Conservation (phyloP, 1,140 invertebrate genomes). For the Sitobion miscanthi region DNA sequence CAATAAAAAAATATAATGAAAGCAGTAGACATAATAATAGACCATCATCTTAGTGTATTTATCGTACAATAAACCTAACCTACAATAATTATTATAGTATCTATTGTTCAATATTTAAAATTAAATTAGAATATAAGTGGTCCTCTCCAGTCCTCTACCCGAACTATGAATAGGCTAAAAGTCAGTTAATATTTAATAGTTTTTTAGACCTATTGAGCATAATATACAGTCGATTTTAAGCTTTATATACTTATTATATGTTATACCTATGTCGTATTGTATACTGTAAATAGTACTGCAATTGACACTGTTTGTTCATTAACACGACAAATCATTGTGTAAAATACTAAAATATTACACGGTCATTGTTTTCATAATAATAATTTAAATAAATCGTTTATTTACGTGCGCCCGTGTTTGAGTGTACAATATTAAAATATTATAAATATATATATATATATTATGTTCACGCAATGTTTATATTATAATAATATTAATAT, state of each 20-base stretch:
- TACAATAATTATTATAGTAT: too few species aligned
- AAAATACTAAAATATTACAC: neutral
- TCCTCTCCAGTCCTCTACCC: too few species aligned
- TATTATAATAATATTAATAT: neutral
- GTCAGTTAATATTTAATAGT: neutral
- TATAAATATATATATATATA: too few species aligned
- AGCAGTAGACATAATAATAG: too few species aligned
- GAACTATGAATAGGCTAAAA: too few species aligned
- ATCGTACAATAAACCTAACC: too few species aligned
- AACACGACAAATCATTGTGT: neutral
- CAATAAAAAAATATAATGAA: too few species aligned
- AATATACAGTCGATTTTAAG: neutral
- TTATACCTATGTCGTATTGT: neutral
- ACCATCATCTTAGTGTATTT: too few species aligned
- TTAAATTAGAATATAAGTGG: too few species aligned
- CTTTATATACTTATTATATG: neutral
- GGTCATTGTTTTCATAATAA: neutral
- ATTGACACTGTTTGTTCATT: neutral
- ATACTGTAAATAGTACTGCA: neutral
- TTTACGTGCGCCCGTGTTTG: neutral
- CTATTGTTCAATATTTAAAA: too few species aligned
- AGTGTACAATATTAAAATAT: neutral
- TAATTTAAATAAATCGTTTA: slow-evolving; percentile 8
- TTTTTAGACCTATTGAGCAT: neutral
- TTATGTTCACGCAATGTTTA: neutral